Base-by-base conservation (phyloP, 1,140 invertebrate species). In the Drosophila albomicans region DNA sequence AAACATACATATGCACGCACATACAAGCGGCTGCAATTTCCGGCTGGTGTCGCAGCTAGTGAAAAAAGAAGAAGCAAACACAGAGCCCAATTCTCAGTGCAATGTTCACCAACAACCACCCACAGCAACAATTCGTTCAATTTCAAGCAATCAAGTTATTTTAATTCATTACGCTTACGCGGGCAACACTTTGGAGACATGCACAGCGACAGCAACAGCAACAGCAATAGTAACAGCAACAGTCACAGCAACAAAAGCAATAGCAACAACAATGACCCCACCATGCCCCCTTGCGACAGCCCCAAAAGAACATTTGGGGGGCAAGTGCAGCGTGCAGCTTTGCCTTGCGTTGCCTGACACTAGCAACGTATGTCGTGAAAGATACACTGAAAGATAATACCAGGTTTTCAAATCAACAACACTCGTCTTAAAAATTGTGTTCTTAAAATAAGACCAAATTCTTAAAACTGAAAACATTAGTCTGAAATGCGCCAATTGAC, bases 161-260 rank as follows among this genome's bases (percentile, higher is more conserved):
- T 89, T 89, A 89, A 89, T 89, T 89, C 85, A 89, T 89, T 89
- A 89, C 85, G 85, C 81, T 88, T 89, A 89, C 86, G 85, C 85
- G 81, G 78, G 78, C 86, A 89, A 88, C 84, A 89, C 85, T 85
- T 89, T 77, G 78, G 72, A 89, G 81, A 76, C 81, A 85, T 89
- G 85, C 78, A 65, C 70, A 78, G 28, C 62, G 38, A 25, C 62
- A 52, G 4, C 62, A 57, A 43, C 72, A 62, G 32, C 62, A 61
- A 46, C 69, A 81, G 20, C 59, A 52, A 32, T 45, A 61, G 41
- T 52, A 65, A 62, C 10, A 32, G 65, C 62, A 58, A n/a, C 32
- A 15, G 45, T 11, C 1, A 71, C 61, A 58, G 8, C 43, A 15
- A 13, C 45, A 8, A 71, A 3, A 20, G 20, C 66, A 72, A 63